Evolutionary conservation across 1,140 invertebrate species (phyloP), one percentile per base, ranked within the genome.

Genomic region (Akabosia matsudoensis): DNA sequence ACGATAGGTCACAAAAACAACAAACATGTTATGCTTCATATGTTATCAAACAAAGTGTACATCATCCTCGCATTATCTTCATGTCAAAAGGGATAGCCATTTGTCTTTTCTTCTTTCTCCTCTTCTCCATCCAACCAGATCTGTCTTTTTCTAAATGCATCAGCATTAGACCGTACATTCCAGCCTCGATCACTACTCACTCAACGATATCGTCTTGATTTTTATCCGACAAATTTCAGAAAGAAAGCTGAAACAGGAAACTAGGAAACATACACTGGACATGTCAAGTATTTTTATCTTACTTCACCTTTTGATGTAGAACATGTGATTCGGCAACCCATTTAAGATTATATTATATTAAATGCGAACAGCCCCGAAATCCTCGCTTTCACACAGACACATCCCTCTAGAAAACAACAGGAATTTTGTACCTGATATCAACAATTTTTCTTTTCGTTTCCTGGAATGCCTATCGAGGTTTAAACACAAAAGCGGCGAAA

Each of bases 31-130:
- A 45, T 45, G 18, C 18, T 45, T 56, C 54, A 56, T 56, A 22
- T 56, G 10, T 22, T 56, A 45, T 45, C 37, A 45, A 18, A 18
- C 7, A 10, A 45, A 45, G 37, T 24, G 54, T 56, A 56, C 10
- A 56, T 56, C 37, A 45, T 45, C 37, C 37, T 45, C 37, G 18
- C 54, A 56, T 56, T 24, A 67, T 67, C 61, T 67, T n/a, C 7
- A 30, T 67, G 28, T 67, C 61, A 31, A 67, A 67, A 67, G 24
- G 24, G 61, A 67, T 67, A 67, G 10, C n/a, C 61, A 67, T 67
- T 67, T 67, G 61, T 67, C 61, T 67, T 67, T 67, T 67, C 61
- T 67, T n/a, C 22, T 67, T 30, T 30, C 24, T 28, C 31, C n/a
- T 67, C 7, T 67, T 31, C 61, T 22, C 28, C 31, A 67, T 24